These are phyloP conservation scores for Squalus acanthias DNA, from an alignment of 2,797 vertebrate species.

Conservation along the genomic window DNA sequence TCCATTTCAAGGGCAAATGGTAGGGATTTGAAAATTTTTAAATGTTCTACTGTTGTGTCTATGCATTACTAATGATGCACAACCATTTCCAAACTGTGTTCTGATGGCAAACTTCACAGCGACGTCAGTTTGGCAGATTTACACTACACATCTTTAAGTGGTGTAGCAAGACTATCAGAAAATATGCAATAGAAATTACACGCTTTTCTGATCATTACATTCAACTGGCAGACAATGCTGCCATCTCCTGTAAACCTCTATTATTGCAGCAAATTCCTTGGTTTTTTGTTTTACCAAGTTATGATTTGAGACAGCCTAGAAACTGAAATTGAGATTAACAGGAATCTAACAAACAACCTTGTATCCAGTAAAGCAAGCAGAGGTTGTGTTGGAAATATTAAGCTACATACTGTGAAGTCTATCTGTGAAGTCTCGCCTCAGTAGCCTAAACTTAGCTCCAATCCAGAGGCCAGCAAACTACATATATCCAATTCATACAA, in stretches of 20 bases:
- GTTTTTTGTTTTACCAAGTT: not conserved
- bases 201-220: not conserved
- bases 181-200: not conserved
- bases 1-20: not conserved
- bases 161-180: not conserved
- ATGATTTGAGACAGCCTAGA: not conserved
- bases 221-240: slow-evolving; percentile 16
- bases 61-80: not conserved
- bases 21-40: not conserved
- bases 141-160: not conserved
- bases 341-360: slow-evolving; percentile 34
- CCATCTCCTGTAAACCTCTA: not conserved
- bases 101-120: not conserved
- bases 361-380: not conserved
- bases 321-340: not conserved
- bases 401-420: not conserved
- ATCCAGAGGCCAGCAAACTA: not conserved
- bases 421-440: not conserved
- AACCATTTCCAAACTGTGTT: not conserved
- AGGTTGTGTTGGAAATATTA: not conserved
- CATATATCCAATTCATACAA: not conserved
- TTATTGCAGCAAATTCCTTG: not conserved
- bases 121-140: not conserved
- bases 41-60: not conserved
- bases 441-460: not conserved